Conservation (phyloP, 2,888 invertebrate genomes). For the Choreutis nemorana region DNA sequence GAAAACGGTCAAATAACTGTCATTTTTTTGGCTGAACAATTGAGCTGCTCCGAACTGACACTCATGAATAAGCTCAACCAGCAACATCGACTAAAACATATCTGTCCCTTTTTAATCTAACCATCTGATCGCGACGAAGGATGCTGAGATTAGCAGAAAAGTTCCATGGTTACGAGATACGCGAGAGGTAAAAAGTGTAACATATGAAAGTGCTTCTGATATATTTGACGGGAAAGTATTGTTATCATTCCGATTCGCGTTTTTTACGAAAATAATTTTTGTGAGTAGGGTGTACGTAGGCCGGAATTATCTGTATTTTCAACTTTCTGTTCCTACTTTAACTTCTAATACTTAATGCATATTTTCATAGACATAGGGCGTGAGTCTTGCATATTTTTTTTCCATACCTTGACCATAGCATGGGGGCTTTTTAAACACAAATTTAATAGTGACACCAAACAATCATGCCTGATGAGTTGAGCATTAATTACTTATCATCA, state of each 20-base stretch:
- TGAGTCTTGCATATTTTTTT: no score
- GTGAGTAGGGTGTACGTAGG: no score
- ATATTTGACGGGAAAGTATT: constrained; percentile 30
- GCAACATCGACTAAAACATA: not conserved
- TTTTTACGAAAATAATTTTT: not conserved
- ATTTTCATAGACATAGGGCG: no score
- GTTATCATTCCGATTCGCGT: constrained; percentile 17
- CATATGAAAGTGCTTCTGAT: constrained; percentile 29
- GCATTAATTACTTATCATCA: no score
- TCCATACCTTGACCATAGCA: no score
- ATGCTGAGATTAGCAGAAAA: not conserved
- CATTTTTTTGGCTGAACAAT: constrained; percentile 36
- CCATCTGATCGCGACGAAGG: not conserved
- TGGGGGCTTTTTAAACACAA: no score
- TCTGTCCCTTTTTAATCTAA: not conserved
- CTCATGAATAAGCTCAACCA: not conserved
- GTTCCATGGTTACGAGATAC: not conserved
- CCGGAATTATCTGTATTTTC: no score
- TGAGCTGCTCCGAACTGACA: no score
- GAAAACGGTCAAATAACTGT: constrained; percentile 32
- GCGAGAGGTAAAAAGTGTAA: constrained; percentile 26
- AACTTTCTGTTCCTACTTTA: no score
- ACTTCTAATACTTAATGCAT: no score
- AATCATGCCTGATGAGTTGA: no score
- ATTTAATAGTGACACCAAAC: no score